Evolutionary conservation across 2,888 invertebrate species (phyloP), one percentile per base, ranked within the genome.

Genomic region (Hyles lineata): DNA sequence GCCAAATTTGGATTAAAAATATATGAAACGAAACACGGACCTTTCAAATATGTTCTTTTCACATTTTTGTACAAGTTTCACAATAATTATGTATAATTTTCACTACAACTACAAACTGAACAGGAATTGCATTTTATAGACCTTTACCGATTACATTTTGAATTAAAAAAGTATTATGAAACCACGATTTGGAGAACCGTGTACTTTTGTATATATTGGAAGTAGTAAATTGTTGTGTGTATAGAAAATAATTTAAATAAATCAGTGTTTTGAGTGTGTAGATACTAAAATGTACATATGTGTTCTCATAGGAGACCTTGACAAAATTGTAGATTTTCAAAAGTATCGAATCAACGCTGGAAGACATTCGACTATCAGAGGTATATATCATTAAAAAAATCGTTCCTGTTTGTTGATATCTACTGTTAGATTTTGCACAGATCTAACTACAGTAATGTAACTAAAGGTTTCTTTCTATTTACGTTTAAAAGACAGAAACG

Each of bases 201-300:
- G 63, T 72, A 67, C 52, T 74, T 71, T 43, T 93, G 92, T 92
- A 92, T 88, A 93, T 93, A 93, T 88, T 87, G 88, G 88, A 89
- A 88, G 90, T 89, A 89, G 90, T 81, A 86, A 87, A 88, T 87
- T 89, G 92, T 92, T 91, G 93, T 93, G 93, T 93, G 93, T 88
- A 93, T 94, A 94, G 92, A 85, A 84, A 74, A 85, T 90, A 87
- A 89, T 87, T 90, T 89, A 85, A 76, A 85, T 80, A 85, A 88
- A 83, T 92, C 90, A 85, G 90, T 92, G 93, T 93, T 89, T 89
- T 90, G 93, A 90, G 94, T 92, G 93, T 93, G 93, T 94, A 93
- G 93, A 93, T 93, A 93, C 83, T 89, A 90, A 43, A 50, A 77
- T 77, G 74, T 77, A 83, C 79, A 80, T 79, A 77, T 77, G 75